Evolutionary conservation across 2,888 invertebrate genomes (phyloP), one percentile per base, ranked within the genome.

Genomic region (Molanna angustata): DNA sequence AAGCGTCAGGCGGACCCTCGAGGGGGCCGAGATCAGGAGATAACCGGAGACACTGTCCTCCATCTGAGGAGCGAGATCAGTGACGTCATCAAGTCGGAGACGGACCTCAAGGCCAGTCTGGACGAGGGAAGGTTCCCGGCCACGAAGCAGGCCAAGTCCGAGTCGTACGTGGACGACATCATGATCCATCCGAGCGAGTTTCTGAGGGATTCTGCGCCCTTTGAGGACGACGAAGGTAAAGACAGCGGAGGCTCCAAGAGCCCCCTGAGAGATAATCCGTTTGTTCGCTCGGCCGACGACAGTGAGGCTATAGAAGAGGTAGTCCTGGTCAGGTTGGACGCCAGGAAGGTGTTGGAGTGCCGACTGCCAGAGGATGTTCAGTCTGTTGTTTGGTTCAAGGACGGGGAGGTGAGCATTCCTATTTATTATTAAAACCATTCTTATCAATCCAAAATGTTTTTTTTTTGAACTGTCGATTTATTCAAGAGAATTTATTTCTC

Each of bases 151-250:
- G n/a, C 31, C 14, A 40, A 40, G 13, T 49, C 49, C 4, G 49
- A 49, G 6, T 53, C 53, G 9, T 53, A 53, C 14, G 43, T 57
- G 6, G 52, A 52, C 17, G 54, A 52, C 11, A 52, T 57, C 1
- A 39, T 57, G 49, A 55, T 57, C 31, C 57, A 57, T 35, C 54
- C 57, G 0, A 57, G 57, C 32, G 40, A 52, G 40, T 57, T 57
- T 17, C 14, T 57, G 4, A 49, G 20, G 2, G 55, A 48, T 4
- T 27, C 20, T 20, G 13, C 16, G 3, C 32, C 32, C 2, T 19
- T 20, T 33, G 33, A 47, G 14, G 27, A 19, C 4, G 39, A 41
- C 11, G 19, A 18, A n/a, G n/a, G 14, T 1, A 41, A 22, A 18
- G 35, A 41, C 7, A 42, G 21, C 27, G n/a, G n/a, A n/a, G n/a